Base-by-base conservation (phyloP, 2,797 vertebrate genomes). In the Trachurus trachurus region DNA sequence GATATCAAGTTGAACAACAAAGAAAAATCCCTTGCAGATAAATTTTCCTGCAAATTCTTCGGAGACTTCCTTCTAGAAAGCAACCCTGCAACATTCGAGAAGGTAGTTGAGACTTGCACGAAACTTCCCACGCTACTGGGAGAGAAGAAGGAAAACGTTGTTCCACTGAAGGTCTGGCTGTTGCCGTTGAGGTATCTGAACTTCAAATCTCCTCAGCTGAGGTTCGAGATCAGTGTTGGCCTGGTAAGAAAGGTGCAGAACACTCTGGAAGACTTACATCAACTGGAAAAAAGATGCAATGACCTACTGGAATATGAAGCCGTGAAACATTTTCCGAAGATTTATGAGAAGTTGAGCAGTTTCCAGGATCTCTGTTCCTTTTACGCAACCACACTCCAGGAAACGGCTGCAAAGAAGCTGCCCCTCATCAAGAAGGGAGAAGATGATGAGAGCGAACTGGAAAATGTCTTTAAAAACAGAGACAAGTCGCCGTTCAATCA, bases 91-190 rank as follows among this genome's bases (percentile, higher is more conserved):
- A 64, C 76, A 3, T 89, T 83, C 71, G 4, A 17, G 58, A 81
- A 84, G 0, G 88, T 87, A n/a, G 72, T 92, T 12, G 66, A 88
- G 39, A 66, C 88, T 2, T 89, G 82, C 29, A 1, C 0, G 0
- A 1, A 81, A 4, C 88, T 91, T 44, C 87, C 90, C 42, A 49
- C 82, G 13, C 63, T 91, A 2, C 57, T 92, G 34, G 78, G 73
- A 11, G 13, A 67, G 57, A 19, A 73, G 0, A 58, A 49, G 31
- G 22, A 89, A 34, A 75, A 82, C 0, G 15, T 49, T 37, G 88
- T 90, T 42, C 92, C 93, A 2, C 1, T 89, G 69, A 87, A 26
- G 11, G 84, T 89, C n/a, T 93, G 82, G 89, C 39, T 95, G 42
- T 88, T 77, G 44, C 92, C 94, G 0, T 44, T 94, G 21, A 83